Evolutionary conservation across 2,888 invertebrate species (phyloP), one percentile per base, ranked within the genome.

Genomic region (Rhimphoctona megacephalus): DNA sequence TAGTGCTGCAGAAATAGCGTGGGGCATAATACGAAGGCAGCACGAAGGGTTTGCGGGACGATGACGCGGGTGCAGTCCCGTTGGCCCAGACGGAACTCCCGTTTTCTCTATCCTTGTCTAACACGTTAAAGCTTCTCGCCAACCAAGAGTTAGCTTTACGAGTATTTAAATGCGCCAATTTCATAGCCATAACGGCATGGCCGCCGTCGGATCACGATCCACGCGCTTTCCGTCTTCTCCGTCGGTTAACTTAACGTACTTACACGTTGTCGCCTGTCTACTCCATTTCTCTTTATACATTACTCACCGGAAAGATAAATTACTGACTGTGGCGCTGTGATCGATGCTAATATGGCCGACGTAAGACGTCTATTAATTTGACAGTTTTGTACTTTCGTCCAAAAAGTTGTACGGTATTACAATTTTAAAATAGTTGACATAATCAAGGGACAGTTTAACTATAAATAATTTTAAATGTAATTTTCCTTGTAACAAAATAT

Each of bases 161-260:
- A 86, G 83, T 87, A 90, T 89, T 89, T 89, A 87, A 90, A 90
- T 91, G 90, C 90, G 89, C 89, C 86, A 87, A 88, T 86, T 86
- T 84, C 87, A 84, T 89, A 85, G 88, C 87, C 87, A 85, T 87
- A 89, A 85, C 86, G 89, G 88, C 89, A 90, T 90, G 91, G 89
- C 90, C 89, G 91, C 92, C 92, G 92, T 91, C 92, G 92, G 92
- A 91, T 90, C 84, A 89, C 89, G 86, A 74, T 85, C 79, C 86
- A 83, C 85, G 87, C 87, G 88, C 87, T 85, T 85, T 88, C 70
- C 84, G 87, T 89, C 88, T 88, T 89, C 85, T 61, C 83, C 57
- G 84, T 80, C 46, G 84, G 79, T 80, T 85, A 81, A 69, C 79
- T 74, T 69, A 69, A 86, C 81, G 86, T 81, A 84, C 61, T 81